A percentile compares a stretch with the other conserved stretches of the same genome.
phyloP scores from a whole-genome alignment of 37 sponge, comb jelly and placozoan genomes.

The Hormiphora californensis region DNA sequence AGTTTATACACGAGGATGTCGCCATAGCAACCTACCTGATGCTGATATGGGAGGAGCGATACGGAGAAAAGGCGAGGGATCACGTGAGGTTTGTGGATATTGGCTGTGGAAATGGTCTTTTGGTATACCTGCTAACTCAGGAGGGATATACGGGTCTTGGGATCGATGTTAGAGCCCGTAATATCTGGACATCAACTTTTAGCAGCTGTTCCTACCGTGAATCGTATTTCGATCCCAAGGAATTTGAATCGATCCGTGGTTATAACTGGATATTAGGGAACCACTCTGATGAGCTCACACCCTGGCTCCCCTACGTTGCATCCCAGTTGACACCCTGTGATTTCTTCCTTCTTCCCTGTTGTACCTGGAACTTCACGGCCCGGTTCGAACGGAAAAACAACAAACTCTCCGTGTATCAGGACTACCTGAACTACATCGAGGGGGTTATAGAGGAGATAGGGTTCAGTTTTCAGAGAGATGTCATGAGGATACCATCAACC shows the following conservation, averaged over 20 bases:
- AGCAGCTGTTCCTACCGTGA: neutral
- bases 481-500: slow-evolving; percentile 89
- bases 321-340: slow-evolving; percentile 57
- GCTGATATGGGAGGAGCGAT: slow-evolving; percentile 75
- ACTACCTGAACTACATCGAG: slow-evolving; percentile 78
- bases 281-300: slow-evolving; percentile 98
- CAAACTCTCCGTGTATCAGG: slow-evolving; percentile 66
- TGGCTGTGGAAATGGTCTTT: slow-evolving; percentile 97
- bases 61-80: neutral
- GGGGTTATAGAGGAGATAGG: slow-evolving; percentile 71
- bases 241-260: slow-evolving; percentile 57
- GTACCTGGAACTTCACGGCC: slow-evolving; percentile 81
- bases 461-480: slow-evolving; percentile 73
- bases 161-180: slow-evolving; percentile 79
- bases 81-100: slow-evolving; percentile 74
- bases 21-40: slow-evolving; percentile 91
- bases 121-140: slow-evolving; percentile 77
- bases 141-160: slow-evolving; percentile 88
- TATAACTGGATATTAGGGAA: slow-evolving; percentile 95
- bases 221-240: neutral
- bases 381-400: slow-evolving; percentile 60
- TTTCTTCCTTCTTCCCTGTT: slow-evolving; percentile 91
- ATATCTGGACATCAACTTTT: slow-evolving; percentile 74
- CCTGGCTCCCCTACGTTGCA: slow-evolving; percentile 94
- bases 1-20: slow-evolving; percentile 94